A percentile compares a stretch with the other conserved stretches of the same genome.
Evolutionary conservation across 1,140 invertebrate genomes (phyloP).

Genomic region (Ostrea denselamellosa): DNA sequence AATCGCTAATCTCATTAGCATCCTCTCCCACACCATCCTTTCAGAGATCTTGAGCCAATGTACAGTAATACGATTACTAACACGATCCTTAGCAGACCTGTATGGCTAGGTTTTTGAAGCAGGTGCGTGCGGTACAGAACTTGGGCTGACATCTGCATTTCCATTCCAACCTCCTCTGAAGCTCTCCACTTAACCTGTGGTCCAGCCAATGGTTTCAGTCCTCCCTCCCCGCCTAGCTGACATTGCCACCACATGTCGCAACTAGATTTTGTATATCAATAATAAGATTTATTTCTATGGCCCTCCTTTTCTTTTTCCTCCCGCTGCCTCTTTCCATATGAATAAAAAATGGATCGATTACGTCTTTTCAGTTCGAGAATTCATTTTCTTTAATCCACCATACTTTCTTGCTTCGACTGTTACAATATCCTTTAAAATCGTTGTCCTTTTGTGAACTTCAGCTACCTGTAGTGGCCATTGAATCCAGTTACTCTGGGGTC

Average conservation of each 20-base stretch:
- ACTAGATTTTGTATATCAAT: constrained; percentile 38
- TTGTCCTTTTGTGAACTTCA: constrained; percentile 33
- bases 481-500: not conserved
- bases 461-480: constrained; percentile 19
- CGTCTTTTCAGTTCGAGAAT: constrained; percentile 25
- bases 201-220: constrained; percentile 6
- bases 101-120: not conserved
- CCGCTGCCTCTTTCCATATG: constrained; percentile 31
- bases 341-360: constrained; percentile 17
- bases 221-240: constrained; percentile 22
- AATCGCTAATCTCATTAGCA: constrained; percentile 1
- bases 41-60: not conserved
- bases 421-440: constrained; percentile 34
- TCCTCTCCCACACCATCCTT: not conserved
- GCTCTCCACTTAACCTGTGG: constrained; percentile 15
- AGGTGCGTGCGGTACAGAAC: constrained; percentile 7
- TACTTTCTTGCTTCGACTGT: constrained; percentile 37
- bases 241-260: constrained; percentile 14
- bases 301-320: constrained; percentile 25
- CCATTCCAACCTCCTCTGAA: not conserved
- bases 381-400: constrained; percentile 38
- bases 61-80: not conserved
- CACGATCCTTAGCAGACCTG: not conserved
- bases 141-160: not conserved
- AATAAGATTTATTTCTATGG: constrained; percentile 34